Base-by-base conservation (phyloP, 2,797 vertebrate species). In the Tenualosa thibaudeaui region DNA sequence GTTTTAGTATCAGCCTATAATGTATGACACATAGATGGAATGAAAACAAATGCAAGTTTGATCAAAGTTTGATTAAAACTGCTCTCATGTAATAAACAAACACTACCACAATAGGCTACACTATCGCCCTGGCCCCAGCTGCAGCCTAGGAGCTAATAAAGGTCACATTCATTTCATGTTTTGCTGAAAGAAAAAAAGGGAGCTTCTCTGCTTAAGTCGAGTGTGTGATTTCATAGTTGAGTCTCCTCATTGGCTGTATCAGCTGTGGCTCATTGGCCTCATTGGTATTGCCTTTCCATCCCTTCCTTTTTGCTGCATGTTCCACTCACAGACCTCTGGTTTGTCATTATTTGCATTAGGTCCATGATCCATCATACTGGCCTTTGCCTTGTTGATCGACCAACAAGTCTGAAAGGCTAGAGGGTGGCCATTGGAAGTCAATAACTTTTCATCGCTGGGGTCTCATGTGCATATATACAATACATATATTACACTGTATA, bases 311-410 rank as follows among this genome's bases (percentile, higher is more conserved):
- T 17, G 37, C 68, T 19, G 68, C 37, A 19, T 19, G 15, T 37
- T 22, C 68, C 37, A 43, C 37, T 19, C 37, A 43, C 31, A 13
- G 62, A 3, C 58, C 49, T 56, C 49, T 40, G 50, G 53, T 56
- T 86, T 62, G 37, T 37, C 49, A n/a, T 83, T 81, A 78, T 68
- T 75, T 86, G 65, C 82, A 53, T n/a, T 75, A 85, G 46, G 40
- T 31, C 81, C 24, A 51, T 24, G 24, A n/a, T 65, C 56, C 82
- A 60, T 75, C 84, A 83, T 83, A 24, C 81, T 68, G 46, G 56
- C 65, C 85, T 43, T 81, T 31, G 19, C 50, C 22, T n/a, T 71
- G 81, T 71, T 78, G 43, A 84, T 82, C 43, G 10, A 50, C 7
- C 56, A 81, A 31, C 5, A 43, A 43, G 24, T 19, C 37, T 43